Evolutionary conservation across 2,797 vertebrate species (phyloP), one percentile per base, ranked within the genome.

Genomic region (Neosilurus mollespiculum): DNA sequence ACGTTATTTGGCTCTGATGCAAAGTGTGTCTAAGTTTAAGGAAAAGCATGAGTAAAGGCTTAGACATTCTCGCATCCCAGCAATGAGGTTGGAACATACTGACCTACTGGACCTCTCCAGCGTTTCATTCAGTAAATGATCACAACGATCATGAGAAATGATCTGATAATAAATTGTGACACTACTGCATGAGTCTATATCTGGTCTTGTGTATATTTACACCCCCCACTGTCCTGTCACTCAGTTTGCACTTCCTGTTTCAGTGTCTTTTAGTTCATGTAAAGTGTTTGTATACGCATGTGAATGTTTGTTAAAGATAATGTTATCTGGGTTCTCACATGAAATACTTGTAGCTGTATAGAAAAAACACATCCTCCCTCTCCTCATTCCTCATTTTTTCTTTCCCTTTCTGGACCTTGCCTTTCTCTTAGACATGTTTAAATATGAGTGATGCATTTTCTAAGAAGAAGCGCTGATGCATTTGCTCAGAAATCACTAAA

Each of bases 41-140:
- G 62, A 83, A 79, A 86, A 83, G 80, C 86, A 88, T 90, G 65
- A 80, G 89, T 37, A 61, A 89, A 92, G 90, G 88, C 87, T 51
- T 78, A 78, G 90, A 87, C 80, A 81, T 78, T 87, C 87, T 91
- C 87, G 89, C 87, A 80, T 81, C 56, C 91, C 88, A 89, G 89
- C 87, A 90, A 90, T 91, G 92, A 91, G 86, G 90, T 83, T 92
- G 92, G 90, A 82, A 85, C 88, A 92, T 93, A 91, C 84, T 88
- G 83, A 88, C 81, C 90, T 86, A 87, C 84, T 86, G 92, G 86
- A 86, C 78, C 90, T 88, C 91, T 89, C 81, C 85, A 90, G 91
- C 87, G 90, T 91, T 92, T 91, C 86, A 85, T 93, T 90, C 93
- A 94, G 94, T 92, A 93, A 91, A 93, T 94, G 92, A 91, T 92